These are phyloP conservation scores for Ploceus nigricollis DNA, from an alignment of 2,113 vertebrate species.

Conservation along the genomic window DNA sequence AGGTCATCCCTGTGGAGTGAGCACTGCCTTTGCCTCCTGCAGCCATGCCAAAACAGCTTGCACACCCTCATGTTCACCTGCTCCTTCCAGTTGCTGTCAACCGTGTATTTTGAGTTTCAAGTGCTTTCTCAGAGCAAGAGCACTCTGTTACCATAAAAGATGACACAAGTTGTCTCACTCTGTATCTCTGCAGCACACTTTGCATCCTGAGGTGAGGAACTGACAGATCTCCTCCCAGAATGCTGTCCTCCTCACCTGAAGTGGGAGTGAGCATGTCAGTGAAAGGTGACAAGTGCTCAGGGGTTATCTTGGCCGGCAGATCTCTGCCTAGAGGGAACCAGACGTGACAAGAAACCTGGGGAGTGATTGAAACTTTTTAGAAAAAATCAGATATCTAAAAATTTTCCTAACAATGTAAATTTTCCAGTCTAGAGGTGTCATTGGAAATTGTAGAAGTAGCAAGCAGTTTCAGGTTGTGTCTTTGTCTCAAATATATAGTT, in stretches of 20 bases:
- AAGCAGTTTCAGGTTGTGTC: not conserved
- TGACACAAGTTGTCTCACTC: not conserved
- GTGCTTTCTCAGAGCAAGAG: not conserved
- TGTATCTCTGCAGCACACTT: not conserved
- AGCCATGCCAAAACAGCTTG: fast-evolving
- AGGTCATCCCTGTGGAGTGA: fast-evolving
- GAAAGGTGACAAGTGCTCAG: not conserved
- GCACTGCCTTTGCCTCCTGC: not conserved
- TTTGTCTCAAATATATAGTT: not conserved
- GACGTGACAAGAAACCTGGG: not conserved
- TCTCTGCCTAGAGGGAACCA: not conserved
- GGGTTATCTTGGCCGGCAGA: not conserved
- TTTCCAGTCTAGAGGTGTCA: not conserved
- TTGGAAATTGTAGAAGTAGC: not conserved
- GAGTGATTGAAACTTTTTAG: not conserved
- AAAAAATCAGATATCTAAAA: not conserved
- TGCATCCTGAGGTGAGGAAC: not conserved
- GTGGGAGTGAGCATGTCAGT: not conserved
- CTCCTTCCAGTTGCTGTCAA: not conserved
- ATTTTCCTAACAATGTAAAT: not conserved
- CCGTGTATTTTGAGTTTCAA: not conserved
- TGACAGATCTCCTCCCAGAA: not conserved
- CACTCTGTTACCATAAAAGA: not conserved
- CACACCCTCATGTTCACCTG: fast-evolving
- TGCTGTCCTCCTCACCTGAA: not conserved